Evolutionary conservation across 2,113 vertebrate species (phyloP).

Genomic region (Glaucomys volans): DNA sequence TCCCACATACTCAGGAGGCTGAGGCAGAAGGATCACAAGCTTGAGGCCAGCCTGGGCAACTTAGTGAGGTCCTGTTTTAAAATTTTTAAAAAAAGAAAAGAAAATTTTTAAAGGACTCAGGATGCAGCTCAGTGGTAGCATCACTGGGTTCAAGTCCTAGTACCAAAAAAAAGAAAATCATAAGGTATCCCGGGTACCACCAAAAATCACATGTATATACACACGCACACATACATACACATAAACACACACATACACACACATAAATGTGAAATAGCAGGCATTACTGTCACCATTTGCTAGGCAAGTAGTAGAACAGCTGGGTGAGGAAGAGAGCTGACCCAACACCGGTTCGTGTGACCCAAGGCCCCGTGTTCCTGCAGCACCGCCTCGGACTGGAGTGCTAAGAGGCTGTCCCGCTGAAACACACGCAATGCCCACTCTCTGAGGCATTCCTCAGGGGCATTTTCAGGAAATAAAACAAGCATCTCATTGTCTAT

Average conservation of each 20-base stretch:
- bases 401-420: background rate
- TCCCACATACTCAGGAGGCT: too few relatives aligned
- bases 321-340: background rate
- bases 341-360: background rate
- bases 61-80: too few relatives aligned
- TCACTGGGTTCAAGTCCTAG: background rate
- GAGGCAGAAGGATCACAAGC: too few relatives aligned
- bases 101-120: background rate
- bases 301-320: background rate
- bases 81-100: too few relatives aligned
- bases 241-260: too few relatives aligned
- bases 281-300: background rate
- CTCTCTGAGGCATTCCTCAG: background rate
- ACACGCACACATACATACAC: too few relatives aligned
- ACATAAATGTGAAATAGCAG: background rate
- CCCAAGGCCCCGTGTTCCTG: background rate
- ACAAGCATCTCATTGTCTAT: constrained; percentile 67
- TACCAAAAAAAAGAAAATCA: background rate
- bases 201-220: background rate
- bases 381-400: too few relatives aligned
- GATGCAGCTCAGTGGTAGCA: background rate
- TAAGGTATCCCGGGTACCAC: background rate
- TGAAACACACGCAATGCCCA: background rate
- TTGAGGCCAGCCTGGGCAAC: too few relatives aligned
- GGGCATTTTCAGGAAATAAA: constrained; percentile 57